A percentile compares a stretch with the other conserved stretches of the same genome.
These are phyloP conservation scores for Xerus inauris DNA, from an alignment of 2,113 vertebrate genomes.

Conservation along the genomic window DNA sequence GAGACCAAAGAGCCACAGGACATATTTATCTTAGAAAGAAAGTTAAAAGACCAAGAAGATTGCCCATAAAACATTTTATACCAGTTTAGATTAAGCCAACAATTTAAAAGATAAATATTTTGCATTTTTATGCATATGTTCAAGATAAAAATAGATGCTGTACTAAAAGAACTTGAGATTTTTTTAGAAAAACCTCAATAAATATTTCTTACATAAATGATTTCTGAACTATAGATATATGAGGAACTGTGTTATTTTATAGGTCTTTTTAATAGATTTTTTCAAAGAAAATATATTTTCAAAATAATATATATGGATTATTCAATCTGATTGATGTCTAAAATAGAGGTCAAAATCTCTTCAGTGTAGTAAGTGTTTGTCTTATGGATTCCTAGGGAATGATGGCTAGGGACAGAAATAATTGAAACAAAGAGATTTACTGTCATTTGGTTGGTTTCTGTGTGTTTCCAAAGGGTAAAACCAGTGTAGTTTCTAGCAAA, in stretches of 20 bases:
- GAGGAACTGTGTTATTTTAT: constrained; percentile 10
- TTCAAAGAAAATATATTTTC: constrained; percentile 26
- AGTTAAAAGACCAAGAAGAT: constrained; percentile 44
- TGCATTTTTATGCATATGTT: constrained; percentile 60
- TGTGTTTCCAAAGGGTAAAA: neutral
- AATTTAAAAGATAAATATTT: constrained; percentile 73
- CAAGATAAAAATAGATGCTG: constrained; percentile 40
- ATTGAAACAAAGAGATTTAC: neutral
- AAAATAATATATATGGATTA: constrained; percentile 20
- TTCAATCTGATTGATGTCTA: neutral
- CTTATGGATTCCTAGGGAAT: neutral
- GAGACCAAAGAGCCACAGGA: constrained; percentile 66
- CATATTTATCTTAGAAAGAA: constrained; percentile 69
- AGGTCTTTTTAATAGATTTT: neutral
- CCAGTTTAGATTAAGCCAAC: constrained; percentile 66
- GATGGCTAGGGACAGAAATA: neutral
- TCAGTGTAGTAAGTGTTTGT: neutral
- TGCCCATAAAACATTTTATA: constrained; percentile 70
- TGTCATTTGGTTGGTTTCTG: neutral
- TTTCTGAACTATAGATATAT: neutral
- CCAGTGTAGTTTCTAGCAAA: neutral
- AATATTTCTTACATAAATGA: neutral
- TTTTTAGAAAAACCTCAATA: neutral
- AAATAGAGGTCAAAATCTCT: neutral
- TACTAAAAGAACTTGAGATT: constrained; percentile 14